These are phyloP conservation scores for Pomacea maculata DNA, from an alignment of 1,140 invertebrate genomes.

Conservation along the genomic window DNA sequence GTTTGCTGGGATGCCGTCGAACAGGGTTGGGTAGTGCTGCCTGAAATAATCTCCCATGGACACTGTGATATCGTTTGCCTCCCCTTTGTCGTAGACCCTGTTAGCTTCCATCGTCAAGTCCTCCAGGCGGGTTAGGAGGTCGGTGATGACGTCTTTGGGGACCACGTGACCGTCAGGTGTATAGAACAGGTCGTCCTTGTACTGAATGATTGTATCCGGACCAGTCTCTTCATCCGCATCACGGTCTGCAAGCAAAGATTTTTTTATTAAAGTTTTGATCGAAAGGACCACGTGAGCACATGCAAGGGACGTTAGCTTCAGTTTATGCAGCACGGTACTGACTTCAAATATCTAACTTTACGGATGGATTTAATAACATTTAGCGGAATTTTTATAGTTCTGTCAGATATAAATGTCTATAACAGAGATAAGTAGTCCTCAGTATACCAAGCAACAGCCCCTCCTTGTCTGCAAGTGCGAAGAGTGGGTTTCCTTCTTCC, in stretches of 20 bases:
- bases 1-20: background rate
- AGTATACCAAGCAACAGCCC: background rate
- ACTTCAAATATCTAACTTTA: background rate
- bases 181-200: background rate
- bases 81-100: background rate
- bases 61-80: conserved; percentile 7
- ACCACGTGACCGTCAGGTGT: conserved; percentile 11
- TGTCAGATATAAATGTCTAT: too few relatives aligned
- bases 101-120: background rate
- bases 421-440: too few relatives aligned
- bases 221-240: background rate
- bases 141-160: background rate
- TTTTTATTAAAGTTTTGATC: background rate
- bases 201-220: conserved; percentile 14
- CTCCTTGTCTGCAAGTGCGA: conserved; percentile 12
- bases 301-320: background rate
- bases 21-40: background rate
- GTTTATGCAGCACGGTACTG: background rate
- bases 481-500: background rate
- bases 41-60: conserved; percentile 19
- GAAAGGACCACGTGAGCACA: background rate
- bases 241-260: background rate
- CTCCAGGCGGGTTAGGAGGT: conserved; percentile 4
- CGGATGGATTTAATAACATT: background rate
- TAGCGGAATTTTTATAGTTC: background rate